Base-by-base conservation (phyloP, 35 echinoderm and acorn worm genomes). In the Amphiura filiformis region DNA sequence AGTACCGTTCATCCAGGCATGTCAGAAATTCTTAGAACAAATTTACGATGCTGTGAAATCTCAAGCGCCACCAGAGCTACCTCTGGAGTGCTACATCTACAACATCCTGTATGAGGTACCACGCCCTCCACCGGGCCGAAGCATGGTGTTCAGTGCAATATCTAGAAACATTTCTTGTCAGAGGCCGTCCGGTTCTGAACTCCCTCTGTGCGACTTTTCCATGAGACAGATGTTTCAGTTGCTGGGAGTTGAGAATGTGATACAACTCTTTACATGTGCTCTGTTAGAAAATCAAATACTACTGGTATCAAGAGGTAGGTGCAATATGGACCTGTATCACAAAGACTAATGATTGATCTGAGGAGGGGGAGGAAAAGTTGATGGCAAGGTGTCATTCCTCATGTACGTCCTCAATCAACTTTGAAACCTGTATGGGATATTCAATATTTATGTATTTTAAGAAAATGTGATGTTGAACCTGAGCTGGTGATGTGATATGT, bases 91-190 rank as follows among this genome's bases (percentile, higher is more conserved):
- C 34, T 98, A 87, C 78, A 82, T 98, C 42, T 94, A 88, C 80
- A 98, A 98, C 86, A 89, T 98, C 33, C 90, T 98, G 20, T 98
- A 92, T 32, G 96, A 98, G 76, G 96, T 98, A 34, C 93, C 92
- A 13, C 80, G 88, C 15, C 92, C 93, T 20, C 92, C 90, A 0
- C 83, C 87, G 3, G 96, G 96, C 1, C 81, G 93, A 57, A 98
- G 92, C 56, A 87, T 98, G 89, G 78, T 84, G 34, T 98, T 98
- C 52, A 91, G 39, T 35, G 96, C 83, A 35, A 80, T 90, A 0
- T 70, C 65, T 13, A 42, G 83, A 5, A 91, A 76, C 35, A 87
- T 98, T 22, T 76, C 86, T 17, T 98, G 92, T 41, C 96, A 98
- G 87, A 75, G 92, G 36, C 96, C 96, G 3, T 83, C 89, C 0